phyloP scores from a whole-genome alignment of 2,113 vertebrate genomes.

The Scopus umbretta region DNA sequence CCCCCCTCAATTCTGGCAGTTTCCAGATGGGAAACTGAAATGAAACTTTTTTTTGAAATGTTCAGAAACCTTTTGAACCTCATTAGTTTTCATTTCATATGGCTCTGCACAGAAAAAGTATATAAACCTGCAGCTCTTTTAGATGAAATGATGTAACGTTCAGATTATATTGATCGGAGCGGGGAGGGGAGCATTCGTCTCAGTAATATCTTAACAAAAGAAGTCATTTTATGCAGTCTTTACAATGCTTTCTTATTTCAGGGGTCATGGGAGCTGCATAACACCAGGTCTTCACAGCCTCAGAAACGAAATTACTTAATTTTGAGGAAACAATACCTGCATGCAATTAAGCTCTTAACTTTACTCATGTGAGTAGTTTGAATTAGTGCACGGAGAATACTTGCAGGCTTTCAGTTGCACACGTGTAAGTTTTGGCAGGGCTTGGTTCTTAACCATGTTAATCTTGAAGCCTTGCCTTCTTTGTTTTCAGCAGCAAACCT shows the following conservation, averaged over 20 bases:
- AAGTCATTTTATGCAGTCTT: slow-evolving; percentile 43
- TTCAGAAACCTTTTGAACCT: slow-evolving; percentile 60
- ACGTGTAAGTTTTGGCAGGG: slow-evolving; percentile 42
- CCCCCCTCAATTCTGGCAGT: background rate
- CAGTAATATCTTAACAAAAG: slow-evolving; percentile 57
- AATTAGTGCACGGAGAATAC: slow-evolving; percentile 31
- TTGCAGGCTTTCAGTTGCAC: slow-evolving; percentile 10
- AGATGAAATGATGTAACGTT: slow-evolving; percentile 24
- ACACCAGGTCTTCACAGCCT: slow-evolving; percentile 46
- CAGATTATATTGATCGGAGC: background rate
- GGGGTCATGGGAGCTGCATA: slow-evolving; percentile 55
- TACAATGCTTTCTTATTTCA: slow-evolving; percentile 55
- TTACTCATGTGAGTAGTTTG: slow-evolving; percentile 34
- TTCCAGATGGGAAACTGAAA: slow-evolving; percentile 58
- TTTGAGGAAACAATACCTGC: slow-evolving; percentile 54
- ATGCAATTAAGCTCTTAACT: slow-evolving; percentile 53
- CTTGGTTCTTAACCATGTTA: background rate
- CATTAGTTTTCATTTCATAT: slow-evolving; percentile 60
- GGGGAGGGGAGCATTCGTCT: background rate
- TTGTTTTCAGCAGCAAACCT: slow-evolving; percentile 28
- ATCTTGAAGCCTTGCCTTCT: slow-evolving; percentile 4
- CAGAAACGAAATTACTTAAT: slow-evolving; percentile 49
- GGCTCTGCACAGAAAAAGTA: slow-evolving; percentile 15
- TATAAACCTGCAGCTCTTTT: slow-evolving; percentile 42
- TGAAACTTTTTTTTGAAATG: background rate